Conservation (phyloP, 2,888 invertebrate genomes). For the Leptura quadrifasciata region DNA sequence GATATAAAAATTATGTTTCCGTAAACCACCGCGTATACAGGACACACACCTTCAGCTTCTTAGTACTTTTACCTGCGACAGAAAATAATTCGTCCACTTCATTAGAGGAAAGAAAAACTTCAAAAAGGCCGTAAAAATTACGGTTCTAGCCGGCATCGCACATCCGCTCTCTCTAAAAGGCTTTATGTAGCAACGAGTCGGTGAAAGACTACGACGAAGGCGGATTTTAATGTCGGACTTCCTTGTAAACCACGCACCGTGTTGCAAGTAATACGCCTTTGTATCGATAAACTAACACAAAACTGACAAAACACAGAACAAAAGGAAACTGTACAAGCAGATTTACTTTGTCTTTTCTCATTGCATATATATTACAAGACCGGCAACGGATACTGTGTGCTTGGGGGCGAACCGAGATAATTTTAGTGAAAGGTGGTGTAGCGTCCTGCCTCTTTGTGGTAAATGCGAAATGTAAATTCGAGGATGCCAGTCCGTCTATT, state of each 20-base stretch:
- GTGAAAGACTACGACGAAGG: not conserved
- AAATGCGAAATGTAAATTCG: not conserved
- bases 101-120: not conserved
- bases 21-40: no score
- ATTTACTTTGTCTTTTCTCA: slow-evolving; percentile 2
- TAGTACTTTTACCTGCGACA: not conserved
- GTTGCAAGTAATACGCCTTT: slow-evolving; percentile 7
- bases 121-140: not conserved
- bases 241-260: slow-evolving; percentile 4
- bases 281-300: slow-evolving; percentile 7
- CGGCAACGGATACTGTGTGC: not conserved
- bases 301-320: not conserved
- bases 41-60: no score
- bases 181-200: not conserved
- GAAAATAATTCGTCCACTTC: not conserved
- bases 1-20: no score
- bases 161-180: not conserved
- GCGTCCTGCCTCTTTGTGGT: not conserved
- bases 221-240: not conserved
- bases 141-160: not conserved
- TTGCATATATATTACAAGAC: not conserved
- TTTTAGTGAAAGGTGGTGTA: not conserved
- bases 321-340: slow-evolving; percentile 2
- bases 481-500: not conserved
- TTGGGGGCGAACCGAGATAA: not conserved